These are phyloP conservation scores for Pristionchus maxplancki DNA, from an alignment of 2,888 invertebrate species.

Conservation along the genomic window DNA sequence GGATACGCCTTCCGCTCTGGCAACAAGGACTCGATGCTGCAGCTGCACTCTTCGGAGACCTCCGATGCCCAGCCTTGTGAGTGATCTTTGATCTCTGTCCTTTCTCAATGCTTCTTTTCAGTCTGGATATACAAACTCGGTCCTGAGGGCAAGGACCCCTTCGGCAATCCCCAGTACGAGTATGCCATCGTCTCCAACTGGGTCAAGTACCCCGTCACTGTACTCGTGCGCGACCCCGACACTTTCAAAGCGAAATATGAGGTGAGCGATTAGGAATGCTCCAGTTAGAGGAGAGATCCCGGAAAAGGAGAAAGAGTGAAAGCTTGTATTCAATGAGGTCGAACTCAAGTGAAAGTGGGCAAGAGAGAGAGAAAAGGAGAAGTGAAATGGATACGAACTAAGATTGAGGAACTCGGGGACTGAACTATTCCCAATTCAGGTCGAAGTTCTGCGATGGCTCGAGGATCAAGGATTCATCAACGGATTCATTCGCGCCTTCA, in stretches of 20 bases:
- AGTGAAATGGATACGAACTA: constrained; percentile 29
- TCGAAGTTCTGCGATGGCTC: constrained; percentile 69
- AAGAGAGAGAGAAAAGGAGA: constrained; percentile 5
- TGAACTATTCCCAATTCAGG: not conserved
- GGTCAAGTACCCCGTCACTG: constrained; percentile 78
- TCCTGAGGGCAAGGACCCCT: constrained; percentile 77
- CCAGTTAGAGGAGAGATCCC: not conserved
- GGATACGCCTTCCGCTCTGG: constrained; percentile 78
- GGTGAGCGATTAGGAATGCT: constrained; percentile 49
- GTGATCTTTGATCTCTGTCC: not conserved
- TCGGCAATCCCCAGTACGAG: constrained; percentile 78
- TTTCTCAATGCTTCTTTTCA: constrained; percentile 56
- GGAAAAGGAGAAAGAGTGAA: constrained; percentile 23
- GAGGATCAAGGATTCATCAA: constrained; percentile 77
- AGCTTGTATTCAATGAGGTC: constrained; percentile 35
- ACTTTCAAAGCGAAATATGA: constrained; percentile 77
- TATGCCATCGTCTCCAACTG: constrained; percentile 78
- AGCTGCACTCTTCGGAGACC: constrained; percentile 76
- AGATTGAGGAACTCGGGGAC: constrained; percentile 20
- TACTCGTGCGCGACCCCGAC: constrained; percentile 78
- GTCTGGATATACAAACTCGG: constrained; percentile 78
- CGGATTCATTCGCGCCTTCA: constrained; percentile 78
- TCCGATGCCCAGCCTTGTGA: constrained; percentile 77
- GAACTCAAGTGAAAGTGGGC: constrained; percentile 28
- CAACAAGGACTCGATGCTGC: constrained; percentile 77